phyloP scores from a whole-genome alignment of 1,140 invertebrate species.

The Bactericera cockerelli region DNA sequence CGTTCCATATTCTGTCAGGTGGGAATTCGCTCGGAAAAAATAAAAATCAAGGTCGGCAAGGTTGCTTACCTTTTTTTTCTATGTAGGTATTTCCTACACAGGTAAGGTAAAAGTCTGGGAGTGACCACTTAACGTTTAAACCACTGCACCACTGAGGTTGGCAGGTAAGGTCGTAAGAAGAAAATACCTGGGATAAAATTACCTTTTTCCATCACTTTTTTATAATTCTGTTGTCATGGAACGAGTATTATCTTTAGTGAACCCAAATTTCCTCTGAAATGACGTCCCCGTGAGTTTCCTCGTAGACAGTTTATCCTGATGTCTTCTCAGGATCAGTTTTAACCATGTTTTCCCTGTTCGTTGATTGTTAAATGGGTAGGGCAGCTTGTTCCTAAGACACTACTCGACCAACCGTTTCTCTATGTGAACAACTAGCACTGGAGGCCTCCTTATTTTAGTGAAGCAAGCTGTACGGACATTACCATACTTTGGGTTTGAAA shows the following conservation, averaged over 20 bases:
- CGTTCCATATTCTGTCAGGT: too few relatives aligned
- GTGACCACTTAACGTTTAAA: too few relatives aligned
- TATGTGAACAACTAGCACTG: not conserved
- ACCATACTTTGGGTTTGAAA: not conserved
- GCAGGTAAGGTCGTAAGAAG: too few relatives aligned
- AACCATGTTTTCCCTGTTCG: slow-evolving; percentile 11
- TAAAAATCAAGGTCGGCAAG: too few relatives aligned
- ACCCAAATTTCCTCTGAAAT: slow-evolving; percentile 8
- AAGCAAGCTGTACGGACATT: not conserved
- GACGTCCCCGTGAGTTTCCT: slow-evolving; percentile 12
- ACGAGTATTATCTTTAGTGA: slow-evolving; percentile 8
- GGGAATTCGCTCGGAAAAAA: too few relatives aligned
- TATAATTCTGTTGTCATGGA: slow-evolving; percentile 7
- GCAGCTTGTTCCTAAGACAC: slow-evolving; percentile 6
- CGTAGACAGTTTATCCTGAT: slow-evolving; percentile 9
- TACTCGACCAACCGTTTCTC: not conserved
- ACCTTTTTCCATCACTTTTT: not conserved
- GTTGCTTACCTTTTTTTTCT: too few relatives aligned
- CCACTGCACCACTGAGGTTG: too few relatives aligned
- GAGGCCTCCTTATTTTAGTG: slow-evolving; percentile 1
- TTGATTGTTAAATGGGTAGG: slow-evolving; percentile 12
- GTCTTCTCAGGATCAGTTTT: slow-evolving; percentile 10
- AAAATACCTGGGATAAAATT: too few relatives aligned
- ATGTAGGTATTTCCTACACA: too few relatives aligned
- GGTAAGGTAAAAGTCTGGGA: too few relatives aligned